Base-by-base conservation (phyloP, 2,888 invertebrate genomes). In the Elysia crispata region DNA sequence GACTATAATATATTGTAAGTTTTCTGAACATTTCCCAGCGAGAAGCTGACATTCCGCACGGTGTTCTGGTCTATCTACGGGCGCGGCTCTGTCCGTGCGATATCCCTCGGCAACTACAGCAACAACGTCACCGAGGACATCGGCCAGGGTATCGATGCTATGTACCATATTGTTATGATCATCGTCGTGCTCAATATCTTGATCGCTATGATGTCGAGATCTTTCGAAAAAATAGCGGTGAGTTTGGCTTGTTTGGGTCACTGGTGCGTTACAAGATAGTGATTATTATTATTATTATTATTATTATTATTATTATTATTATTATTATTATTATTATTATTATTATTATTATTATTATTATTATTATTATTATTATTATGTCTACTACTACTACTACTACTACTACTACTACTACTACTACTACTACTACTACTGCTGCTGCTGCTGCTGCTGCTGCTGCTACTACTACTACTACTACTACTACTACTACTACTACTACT, bases 141-240 rank as follows among this genome's bases (percentile, higher is more conserved):
- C 50, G 93, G 93, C 13, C 91, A 92, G 82, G 90, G 92, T 33
- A 90, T 93, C 81, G 93, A 92, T 86, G 93, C 93, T 76, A 89
- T 91, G 78, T 93, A 93, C 86, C 92, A 93, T 86, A 91, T 92
- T 81, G 90, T 92, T 67, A 92, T 92, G 84, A 93, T 93, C 64
- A 92, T 93, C 73, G 93, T 93, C 0, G 87, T 92, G 13, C 90
- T 95, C 78, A 95, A 95, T 91, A 95, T 96, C 95, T 86, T 92
- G 41, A 95, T 95, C 86, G 95, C 95, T 20, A 92, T 92, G 90
- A 95, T 95, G 95, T 94, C 95, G 0, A 94, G 95, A 82, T 95
- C 95, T 0, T 95, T 95, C 87, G 95, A 95, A 89, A 93, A 94
- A 86, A 94, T 95, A 57, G 87, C 88, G 13, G 91, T 91, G 81